Base-by-base conservation (phyloP, 92 coral and sea anemone species). In the Plumapathes pennacea region DNA sequence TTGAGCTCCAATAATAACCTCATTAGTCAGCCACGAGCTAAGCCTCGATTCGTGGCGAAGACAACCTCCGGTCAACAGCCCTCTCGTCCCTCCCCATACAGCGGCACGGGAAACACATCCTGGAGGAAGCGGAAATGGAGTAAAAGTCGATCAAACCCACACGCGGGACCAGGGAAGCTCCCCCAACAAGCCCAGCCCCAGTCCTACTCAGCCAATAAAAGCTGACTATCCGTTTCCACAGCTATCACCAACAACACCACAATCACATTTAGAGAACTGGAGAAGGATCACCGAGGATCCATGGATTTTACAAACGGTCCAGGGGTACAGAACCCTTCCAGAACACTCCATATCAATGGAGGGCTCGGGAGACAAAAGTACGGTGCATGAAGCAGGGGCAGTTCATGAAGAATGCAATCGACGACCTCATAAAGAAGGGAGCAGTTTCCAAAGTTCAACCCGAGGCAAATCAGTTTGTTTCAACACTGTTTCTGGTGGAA, bases 261-360 rank as follows among this genome's bases (percentile, higher is more conserved):
- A 42, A 3, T 60, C 2, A 28, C 45, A 40, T 59, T 50, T 27
- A 18, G 52, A 26, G 22, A 61, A 45, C 6, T 19, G 55, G 45
- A 45, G 30, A 6, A 19, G 46, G 14, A 45, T 31, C 11, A 82
- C 83, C 17, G 64, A 66, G 64, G 78, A 82, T 63, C 9, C 55
- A 17, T 74, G 76, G 62, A 59, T 70, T 14, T 13, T 78, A 12
- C 72, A 70, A 37, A 32, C 86, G 17, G 41, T 80, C 23, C 46
- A 64, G 24, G 82, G 82, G 50, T 73, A 74, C 75, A 64, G 44
- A 38, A 39, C 69, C 69, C 72, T 69, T 78, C 28, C 32, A 23
- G 50, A 34, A 55, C 14, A 32, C 34, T 23, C 77, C 84, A 50
- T 64, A 33, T 40, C 77, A 77, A 43, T 77, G 77, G 78, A 32